Evolutionary conservation across 2,888 invertebrate species (phyloP), one percentile per base, ranked within the genome.

Genomic region (Cantharis nigra): DNA sequence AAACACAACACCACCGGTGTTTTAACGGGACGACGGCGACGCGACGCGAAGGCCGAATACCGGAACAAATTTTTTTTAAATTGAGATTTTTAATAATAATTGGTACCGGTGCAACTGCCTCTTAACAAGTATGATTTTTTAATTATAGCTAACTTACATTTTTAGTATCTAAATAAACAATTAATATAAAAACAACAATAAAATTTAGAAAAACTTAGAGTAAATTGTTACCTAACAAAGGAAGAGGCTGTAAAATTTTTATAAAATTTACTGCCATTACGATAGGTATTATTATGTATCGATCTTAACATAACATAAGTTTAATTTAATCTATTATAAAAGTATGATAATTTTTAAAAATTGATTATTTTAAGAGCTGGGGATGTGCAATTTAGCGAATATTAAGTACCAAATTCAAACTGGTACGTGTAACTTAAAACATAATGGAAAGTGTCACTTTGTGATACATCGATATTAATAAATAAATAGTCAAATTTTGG

Each of bases 311-410:
- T 49, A 49, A 49, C 33, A 49, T 49, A 49, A 49, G 49, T 26
- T 23, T 67, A 67, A 67, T 67, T 67, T 23, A 67, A 67, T 9
- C 16, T 23, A 65, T 23, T 65, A 7, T 49, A 16, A 16, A 1
- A 49, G n/a, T 49, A 49, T 49, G 49, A 49, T 49, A 9, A 49
- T 49, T 49, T 49, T n/a, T n/a, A 7, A 49, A 49, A 49, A 49
- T 69, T 64, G 64, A 69, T 70, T 70, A 28, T 70, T 69, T 18
- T 33, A 26, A 20, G 75, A 72, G 78, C 78, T 72, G 78, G 78
- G 78, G 78, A 63, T 75, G 78, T 78, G 78, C 78, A 78, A 78
- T 78, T 63, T 77, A 75, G 78, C 33, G 64, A 49, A 74, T 67
- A 67, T 67, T 67, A 23, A 23, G 65, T 67, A 26, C 65, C 65